Conservation (phyloP, 2,888 invertebrate species). For the Idaea dimidiata region DNA sequence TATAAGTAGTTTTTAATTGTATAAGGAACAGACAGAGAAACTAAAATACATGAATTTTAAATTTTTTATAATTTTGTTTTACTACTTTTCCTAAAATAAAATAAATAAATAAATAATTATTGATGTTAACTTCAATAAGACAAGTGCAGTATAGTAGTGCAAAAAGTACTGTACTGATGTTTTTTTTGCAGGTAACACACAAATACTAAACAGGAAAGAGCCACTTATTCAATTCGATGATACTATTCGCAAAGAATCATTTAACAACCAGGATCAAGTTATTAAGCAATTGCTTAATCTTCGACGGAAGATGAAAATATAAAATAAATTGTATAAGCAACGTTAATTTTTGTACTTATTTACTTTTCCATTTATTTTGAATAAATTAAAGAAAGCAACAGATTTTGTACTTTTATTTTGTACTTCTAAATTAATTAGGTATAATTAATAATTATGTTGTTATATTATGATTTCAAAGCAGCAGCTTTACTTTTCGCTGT, state of each 20-base stretch:
- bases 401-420: conserved; percentile 9
- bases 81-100: too few species aligned
- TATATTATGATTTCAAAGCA: background rate
- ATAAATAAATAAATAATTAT: too few species aligned
- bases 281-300: conserved; percentile 51
- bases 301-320: conserved; percentile 40
- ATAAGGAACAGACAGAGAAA: too few species aligned
- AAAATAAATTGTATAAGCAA: conserved; percentile 12
- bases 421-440: background rate
- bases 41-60: too few species aligned
- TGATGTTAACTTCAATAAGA: too few species aligned
- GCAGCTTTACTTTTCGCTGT: background rate
- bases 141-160: too few species aligned
- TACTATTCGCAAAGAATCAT: conserved; percentile 13
- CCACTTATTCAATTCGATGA: conserved; percentile 39
- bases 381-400: conserved; percentile 9
- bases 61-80: too few species aligned
- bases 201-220: conserved; percentile 19
- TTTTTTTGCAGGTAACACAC: conserved; percentile 21
- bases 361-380: conserved; percentile 22
- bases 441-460: background rate
- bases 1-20: too few species aligned
- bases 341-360: conserved; percentile 11
- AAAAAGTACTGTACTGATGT: background rate
- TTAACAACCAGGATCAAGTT: conserved; percentile 40